Evolutionary conservation across 2,113 vertebrate species (phyloP).

Genomic region (Anhinga anhinga): DNA sequence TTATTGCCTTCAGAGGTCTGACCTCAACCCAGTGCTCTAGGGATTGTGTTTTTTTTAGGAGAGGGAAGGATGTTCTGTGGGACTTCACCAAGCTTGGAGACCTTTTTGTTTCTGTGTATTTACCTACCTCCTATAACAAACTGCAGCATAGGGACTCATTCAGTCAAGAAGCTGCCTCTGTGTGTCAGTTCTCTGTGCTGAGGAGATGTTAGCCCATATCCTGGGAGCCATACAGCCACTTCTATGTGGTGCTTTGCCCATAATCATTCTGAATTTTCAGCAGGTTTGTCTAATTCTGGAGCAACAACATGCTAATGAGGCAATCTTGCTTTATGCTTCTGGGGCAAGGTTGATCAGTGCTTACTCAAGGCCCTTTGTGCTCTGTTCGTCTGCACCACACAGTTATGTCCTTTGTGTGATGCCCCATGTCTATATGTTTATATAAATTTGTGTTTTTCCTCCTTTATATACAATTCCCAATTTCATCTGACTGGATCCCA

Average conservation of each 20-base stretch:
- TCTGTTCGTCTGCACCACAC: neutral
- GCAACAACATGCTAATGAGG: neutral
- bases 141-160: neutral
- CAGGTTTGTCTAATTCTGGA: neutral
- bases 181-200: too few relatives aligned
- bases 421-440: accelerated
- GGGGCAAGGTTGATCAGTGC: neutral
- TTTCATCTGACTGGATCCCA: neutral
- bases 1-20: neutral
- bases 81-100: neutral
- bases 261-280: neutral
- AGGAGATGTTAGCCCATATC: neutral
- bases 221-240: neutral
- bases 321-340: neutral
- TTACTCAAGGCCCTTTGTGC: neutral
- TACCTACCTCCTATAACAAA: neutral
- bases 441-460: neutral
- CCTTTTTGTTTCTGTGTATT: neutral
- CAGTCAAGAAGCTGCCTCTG: neutral
- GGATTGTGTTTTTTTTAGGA: neutral
- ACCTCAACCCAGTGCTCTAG: neutral
- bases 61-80: neutral
- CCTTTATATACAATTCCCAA: neutral
- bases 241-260: neutral
- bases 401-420: neutral